Evolutionary conservation across 2,888 invertebrate species (phyloP), one percentile per base, ranked within the genome.

Genomic region (Ichneumoninae sp.): DNA sequence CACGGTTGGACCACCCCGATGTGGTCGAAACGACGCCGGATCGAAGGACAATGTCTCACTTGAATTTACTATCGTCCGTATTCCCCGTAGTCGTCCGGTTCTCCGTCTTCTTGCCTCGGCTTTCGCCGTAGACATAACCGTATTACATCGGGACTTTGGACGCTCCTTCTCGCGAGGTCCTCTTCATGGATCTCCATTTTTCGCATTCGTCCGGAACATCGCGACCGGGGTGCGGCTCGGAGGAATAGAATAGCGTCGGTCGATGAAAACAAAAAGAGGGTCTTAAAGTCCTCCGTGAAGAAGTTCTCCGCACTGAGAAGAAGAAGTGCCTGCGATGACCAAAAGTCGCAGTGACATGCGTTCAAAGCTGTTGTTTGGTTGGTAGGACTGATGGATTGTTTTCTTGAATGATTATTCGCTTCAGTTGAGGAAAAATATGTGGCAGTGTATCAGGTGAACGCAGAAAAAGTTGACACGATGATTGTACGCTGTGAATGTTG

Each of bases 11-110:
- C 91, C 91, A 91, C 91, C 91, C 91, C 89, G 89, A 85, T 86
- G 82, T 69, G 80, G 76, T 83, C 63, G 78, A 82, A 83, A 87
- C 80, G 78, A 85, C 71, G 87, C 50, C 83, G 85, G 85, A 91
- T 91, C 89, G 87, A 87, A 66, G 87, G 87, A 91, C 89, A 88
- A 89, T 88, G 88, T 91, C 88, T 91, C 88, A 89, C 89, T 90
- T 89, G 89, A 90, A 91, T 91, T 90, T 89, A 90, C 90, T 89
- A 90, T 90, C 88, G 88, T 85, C 81, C 69, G 85, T 85, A 85
- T 88, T 89, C 87, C 81, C 63, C 88, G 87, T 89, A 89, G 83
- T 85, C 85, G 86, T 86, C 81, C 36, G 76, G 40, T n/a, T 7
- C 30, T 33, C 33, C 16, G 52, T 84, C 89, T 91, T 91, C 91